A percentile compares a stretch with the other conserved stretches of the same genome.
These are phyloP conservation scores for Eupithecia subumbrata DNA, from an alignment of 2,888 invertebrate genomes.

Conservation along the genomic window DNA sequence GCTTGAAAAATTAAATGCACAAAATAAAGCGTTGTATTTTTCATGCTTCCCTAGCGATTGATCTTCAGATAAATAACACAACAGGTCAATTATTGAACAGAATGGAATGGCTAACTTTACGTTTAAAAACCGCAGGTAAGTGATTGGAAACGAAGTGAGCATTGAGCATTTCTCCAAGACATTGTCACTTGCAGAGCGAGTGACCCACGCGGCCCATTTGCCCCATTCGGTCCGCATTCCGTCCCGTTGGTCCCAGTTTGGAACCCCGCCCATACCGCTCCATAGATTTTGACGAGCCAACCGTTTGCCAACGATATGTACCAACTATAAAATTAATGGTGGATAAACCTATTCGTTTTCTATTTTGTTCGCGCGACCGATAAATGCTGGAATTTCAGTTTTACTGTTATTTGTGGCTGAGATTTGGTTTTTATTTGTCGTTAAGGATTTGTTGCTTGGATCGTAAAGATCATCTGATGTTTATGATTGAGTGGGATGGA, in stretches of 20 bases:
- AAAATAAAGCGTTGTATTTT: too few species aligned
- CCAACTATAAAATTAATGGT: conserved; percentile 45
- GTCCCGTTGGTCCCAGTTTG: conserved; percentile 33
- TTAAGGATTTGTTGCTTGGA: conserved; percentile 35
- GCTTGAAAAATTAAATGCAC: too few species aligned
- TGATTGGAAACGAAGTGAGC: neutral
- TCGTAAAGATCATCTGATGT: conserved; percentile 30
- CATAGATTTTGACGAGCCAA: conserved; percentile 44
- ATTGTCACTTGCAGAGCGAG: conserved; percentile 25
- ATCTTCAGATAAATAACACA: too few species aligned
- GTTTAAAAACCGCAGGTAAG: neutral
- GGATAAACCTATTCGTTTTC: conserved; percentile 45
- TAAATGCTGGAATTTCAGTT: conserved; percentile 31
- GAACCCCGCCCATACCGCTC: conserved; percentile 41
- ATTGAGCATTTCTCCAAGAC: conserved; percentile 20
- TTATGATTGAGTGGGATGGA: conserved; percentile 32
- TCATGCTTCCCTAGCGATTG: too few species aligned
- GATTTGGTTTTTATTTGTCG: conserved; percentile 34
- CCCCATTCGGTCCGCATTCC: conserved; percentile 22
- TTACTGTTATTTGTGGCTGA: conserved; percentile 30
- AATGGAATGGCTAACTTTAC: too few species aligned
- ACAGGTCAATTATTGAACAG: too few species aligned
- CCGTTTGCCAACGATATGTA: conserved; percentile 46
- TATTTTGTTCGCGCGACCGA: conserved; percentile 39
- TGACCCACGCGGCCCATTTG: conserved; percentile 4